phyloP scores from a whole-genome alignment of 1,140 invertebrate genomes.

The Antheraea mylitta region DNA sequence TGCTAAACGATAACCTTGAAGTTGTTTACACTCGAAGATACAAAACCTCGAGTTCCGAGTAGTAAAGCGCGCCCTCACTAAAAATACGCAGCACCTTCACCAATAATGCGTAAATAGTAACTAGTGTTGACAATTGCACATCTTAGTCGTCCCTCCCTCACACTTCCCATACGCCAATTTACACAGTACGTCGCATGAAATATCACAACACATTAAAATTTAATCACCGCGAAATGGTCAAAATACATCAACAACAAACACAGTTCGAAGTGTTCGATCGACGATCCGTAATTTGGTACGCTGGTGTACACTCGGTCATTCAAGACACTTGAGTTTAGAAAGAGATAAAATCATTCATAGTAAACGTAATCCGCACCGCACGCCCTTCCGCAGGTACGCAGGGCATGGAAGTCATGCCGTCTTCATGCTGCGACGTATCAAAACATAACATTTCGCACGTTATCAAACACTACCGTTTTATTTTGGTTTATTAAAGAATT shows the following conservation, averaged over 20 bases:
- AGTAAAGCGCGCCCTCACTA: constrained; percentile 52
- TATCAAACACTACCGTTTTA: constrained; percentile 34
- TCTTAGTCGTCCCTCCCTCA: constrained; percentile 57
- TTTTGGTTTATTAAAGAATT: not conserved
- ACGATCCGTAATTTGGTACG: constrained; percentile 72
- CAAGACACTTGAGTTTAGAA: constrained; percentile 76
- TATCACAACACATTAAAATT: constrained; percentile 49
- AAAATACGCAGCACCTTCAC: constrained; percentile 74
- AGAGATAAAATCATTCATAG: constrained; percentile 79
- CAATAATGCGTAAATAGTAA: constrained; percentile 71
- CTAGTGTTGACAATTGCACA: constrained; percentile 49
- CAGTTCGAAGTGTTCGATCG: constrained; percentile 39
- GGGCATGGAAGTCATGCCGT: constrained; percentile 78
- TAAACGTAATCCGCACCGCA: constrained; percentile 74
- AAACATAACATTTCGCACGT: constrained; percentile 63
- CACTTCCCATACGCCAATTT: constrained; percentile 59
- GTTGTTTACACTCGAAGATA: constrained; percentile 72
- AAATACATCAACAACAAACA: constrained; percentile 75
- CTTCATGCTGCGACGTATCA: constrained; percentile 65
- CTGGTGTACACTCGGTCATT: constrained; percentile 75
- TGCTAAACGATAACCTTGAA: constrained; percentile 71
- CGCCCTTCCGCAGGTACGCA: constrained; percentile 75
- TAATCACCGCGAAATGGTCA: constrained; percentile 65
- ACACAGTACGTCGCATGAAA: constrained; percentile 42
- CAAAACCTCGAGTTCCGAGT: constrained; percentile 54